phyloP scores from a whole-genome alignment of 2,888 invertebrate species.

The Eustalomyia histrio region DNA sequence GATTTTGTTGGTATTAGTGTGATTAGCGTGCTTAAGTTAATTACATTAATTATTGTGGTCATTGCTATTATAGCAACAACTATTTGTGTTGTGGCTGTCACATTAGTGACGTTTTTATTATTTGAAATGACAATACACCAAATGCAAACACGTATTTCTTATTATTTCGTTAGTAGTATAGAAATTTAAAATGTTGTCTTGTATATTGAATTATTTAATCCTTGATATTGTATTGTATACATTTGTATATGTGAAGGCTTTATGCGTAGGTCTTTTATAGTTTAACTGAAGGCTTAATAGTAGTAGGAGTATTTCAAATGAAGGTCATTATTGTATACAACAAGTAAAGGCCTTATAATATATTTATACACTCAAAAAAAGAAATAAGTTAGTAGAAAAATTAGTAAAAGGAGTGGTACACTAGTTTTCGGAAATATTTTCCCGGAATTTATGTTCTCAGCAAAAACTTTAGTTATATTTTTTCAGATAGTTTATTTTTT shows the following conservation, averaged over 20 bases:
- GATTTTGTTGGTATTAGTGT: not conserved
- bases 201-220: slow-evolving; percentile 26
- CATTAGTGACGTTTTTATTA: slow-evolving; percentile 43
- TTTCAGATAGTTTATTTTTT: too few species aligned
- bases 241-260: slow-evolving; percentile 31
- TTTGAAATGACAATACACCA: slow-evolving; percentile 37
- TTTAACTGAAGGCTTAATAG: not conserved
- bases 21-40: slow-evolving; percentile 48
- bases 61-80: not conserved
- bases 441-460: too few species aligned
- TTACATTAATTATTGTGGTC: slow-evolving; percentile 51
- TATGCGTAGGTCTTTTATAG: slow-evolving; percentile 41
- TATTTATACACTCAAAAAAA: too few species aligned
- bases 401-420: too few species aligned
- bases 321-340: slow-evolving; percentile 19
- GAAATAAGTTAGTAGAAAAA: too few species aligned
- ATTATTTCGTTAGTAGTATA: not conserved
- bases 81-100: slow-evolving; percentile 31
- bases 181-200: not conserved
- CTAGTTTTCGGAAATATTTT: too few species aligned
- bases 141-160: not conserved
- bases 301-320: slow-evolving; percentile 4
- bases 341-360: not conserved
- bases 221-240: slow-evolving; percentile 45
- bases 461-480: too few species aligned